Evolutionary conservation across 2,797 vertebrate species (phyloP).

Genomic region (Atherinosoma microstoma): DNA sequence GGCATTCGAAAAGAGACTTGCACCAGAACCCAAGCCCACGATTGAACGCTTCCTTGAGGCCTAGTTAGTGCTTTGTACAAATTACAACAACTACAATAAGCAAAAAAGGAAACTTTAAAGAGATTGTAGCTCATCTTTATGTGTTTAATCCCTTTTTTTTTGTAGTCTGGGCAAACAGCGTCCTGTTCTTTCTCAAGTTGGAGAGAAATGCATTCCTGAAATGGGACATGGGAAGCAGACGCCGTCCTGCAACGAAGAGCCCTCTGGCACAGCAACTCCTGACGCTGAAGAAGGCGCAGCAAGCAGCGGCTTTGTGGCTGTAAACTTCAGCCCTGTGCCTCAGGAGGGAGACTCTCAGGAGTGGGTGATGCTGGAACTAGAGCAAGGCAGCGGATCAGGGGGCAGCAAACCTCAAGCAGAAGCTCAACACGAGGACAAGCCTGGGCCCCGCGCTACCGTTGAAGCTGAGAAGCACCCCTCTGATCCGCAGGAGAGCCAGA

Average conservation of each 20-base stretch:
- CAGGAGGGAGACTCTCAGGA: conserved; percentile 95
- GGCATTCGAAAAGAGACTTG: conserved; percentile 94
- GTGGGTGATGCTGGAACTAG: conserved; percentile 96
- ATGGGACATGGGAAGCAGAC: conserved; percentile 71
- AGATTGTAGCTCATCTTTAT: conserved; percentile 16
- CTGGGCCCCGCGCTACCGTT: conserved; percentile 76
- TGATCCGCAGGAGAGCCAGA: conserved; percentile 78
- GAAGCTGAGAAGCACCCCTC: conserved; percentile 74
- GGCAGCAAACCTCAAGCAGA: conserved; percentile 81
- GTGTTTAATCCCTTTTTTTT: conserved; percentile 35
- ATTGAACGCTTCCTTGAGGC: conserved; percentile 94
- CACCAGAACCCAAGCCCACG: conserved; percentile 93
- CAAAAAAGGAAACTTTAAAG: not conserved
- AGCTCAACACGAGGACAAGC: conserved; percentile 82
- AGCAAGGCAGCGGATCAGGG: conserved; percentile 87
- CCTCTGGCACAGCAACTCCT: conserved; percentile 84
- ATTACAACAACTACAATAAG: not conserved
- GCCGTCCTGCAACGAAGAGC: conserved; percentile 87
- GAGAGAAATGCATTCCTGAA: conserved; percentile 72
- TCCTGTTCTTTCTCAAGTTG: conserved; percentile 77
- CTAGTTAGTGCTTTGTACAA: conserved; percentile 84
- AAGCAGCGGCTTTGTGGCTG: conserved; percentile 92
- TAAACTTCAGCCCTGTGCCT: conserved; percentile 91
- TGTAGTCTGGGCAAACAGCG: conserved; percentile 81
- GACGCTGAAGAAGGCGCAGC: conserved; percentile 89